Evolutionary conservation across 2,113 vertebrate species (phyloP), one percentile per base, ranked within the genome.

Genomic region (Catagonus wagneri): DNA sequence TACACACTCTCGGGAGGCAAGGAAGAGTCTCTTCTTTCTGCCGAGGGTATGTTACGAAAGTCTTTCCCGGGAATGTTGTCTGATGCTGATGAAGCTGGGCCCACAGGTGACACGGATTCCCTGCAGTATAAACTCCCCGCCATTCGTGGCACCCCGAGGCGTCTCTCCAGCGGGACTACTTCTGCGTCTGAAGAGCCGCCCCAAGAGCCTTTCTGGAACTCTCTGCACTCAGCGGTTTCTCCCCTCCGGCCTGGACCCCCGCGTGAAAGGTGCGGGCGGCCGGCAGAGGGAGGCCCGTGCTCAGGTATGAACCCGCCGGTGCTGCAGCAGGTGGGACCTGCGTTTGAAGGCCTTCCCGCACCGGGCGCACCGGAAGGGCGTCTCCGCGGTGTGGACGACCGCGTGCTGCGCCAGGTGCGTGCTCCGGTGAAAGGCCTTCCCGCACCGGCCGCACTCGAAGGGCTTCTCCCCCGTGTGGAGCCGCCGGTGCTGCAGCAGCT

Each of bases 341-440:
- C 75, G 96, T 23, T 81, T 95, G 85, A 96, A 96, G 56, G 95
- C 92, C n/a, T 87, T 95, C 17, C 95, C 85, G 22, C 95, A 97
- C 9, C 66, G 25, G 0, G 6, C 0, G 15, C 95, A 97, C 29
- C 2, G 32, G 20, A 87, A 76, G 0, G 89, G 95, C 0, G 56
- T 68, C 75, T 94, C 94, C 2, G 78, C 75, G 0, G 92, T 90
- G 44, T 98, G 97, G 61, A 96, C 79, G 34, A 94, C 76, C 1
- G 93, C 58, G 9, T 97, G 97, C 34, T 97, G 92, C 34, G 95
- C 68, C 2, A 97, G 97, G 83, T 96, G 95, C 0, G 96, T 83
- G n/a, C 96, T 95, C 5, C 95, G 95, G 27, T 92, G 97, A 50
- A 97, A 98, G 69, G 95, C 97, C 13, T 97, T 98, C 29, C 97